Percentiles rank a stretch among this genome's conserved stretches.
These are phyloP conservation scores for Phasianus colchicus DNA, from an alignment of 2,113 vertebrate genomes.

Conservation along the genomic window DNA sequence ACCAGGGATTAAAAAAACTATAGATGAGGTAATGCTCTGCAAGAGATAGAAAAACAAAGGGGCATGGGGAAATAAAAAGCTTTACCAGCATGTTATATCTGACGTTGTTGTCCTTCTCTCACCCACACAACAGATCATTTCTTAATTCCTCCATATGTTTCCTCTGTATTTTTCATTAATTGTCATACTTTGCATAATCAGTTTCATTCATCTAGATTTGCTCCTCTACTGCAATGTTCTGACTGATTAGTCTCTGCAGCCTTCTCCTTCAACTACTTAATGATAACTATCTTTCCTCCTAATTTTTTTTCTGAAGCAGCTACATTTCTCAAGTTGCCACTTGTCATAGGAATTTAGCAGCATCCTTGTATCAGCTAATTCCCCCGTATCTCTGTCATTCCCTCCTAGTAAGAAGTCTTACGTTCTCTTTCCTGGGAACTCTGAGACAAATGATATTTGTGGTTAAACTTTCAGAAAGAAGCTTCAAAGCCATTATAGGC, in stretches of 20 bases:
- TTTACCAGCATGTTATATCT: background rate
- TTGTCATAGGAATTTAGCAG: constrained; percentile 2
- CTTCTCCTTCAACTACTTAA: background rate
- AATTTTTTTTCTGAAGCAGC: background rate
- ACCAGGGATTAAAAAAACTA: constrained; percentile 41
- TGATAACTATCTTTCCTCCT: background rate
- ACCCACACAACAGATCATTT: background rate
- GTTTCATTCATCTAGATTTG: background rate
- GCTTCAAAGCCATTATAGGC: background rate
- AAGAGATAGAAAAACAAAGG: constrained; percentile 55
- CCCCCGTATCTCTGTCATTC: background rate
- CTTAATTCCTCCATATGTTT: constrained; percentile 9
- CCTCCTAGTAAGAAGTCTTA: background rate
- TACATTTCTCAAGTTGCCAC: constrained; percentile 18
- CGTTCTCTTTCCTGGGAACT: background rate
- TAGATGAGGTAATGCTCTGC: constrained; percentile 75
- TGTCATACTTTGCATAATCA: background rate
- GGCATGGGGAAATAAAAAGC: constrained; percentile 8
- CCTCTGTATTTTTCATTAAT: background rate
- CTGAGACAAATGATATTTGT: background rate
- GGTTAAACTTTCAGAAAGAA: background rate
- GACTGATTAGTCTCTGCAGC: background rate
- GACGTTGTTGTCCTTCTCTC: background rate
- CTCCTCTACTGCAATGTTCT: background rate
- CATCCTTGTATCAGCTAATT: background rate